These are phyloP conservation scores for Hydrolagus colliei DNA, from an alignment of 2,797 vertebrate species.

Conservation along the genomic window DNA sequence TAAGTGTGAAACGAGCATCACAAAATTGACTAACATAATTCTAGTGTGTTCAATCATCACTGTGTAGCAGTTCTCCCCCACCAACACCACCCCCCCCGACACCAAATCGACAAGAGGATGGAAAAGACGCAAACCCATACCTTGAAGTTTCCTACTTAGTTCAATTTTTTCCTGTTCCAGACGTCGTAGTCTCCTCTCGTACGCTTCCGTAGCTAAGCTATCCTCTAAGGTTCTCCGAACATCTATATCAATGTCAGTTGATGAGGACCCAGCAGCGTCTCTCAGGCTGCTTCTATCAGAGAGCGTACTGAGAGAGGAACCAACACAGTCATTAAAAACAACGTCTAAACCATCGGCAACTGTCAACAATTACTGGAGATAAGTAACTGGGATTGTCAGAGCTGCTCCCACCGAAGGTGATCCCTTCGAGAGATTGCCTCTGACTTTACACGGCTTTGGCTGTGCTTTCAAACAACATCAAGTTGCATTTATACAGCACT, in stretches of 20 bases:
- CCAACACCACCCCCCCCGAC: no score
- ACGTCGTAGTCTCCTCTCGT: constrained; percentile 88
- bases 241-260: constrained; percentile 66
- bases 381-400: neutral
- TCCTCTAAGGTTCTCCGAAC: constrained; percentile 85
- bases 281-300: constrained; percentile 82
- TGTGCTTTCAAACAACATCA: no score
- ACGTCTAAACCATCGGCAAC: neutral
- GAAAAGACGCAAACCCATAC: constrained; percentile 48
- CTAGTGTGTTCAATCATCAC: no score
- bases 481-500: no score
- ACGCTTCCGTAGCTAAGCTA: constrained; percentile 88
- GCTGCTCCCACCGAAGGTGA: no score
- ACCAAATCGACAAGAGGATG: no score
- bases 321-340: neutral
- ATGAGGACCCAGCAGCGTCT: constrained; percentile 56
- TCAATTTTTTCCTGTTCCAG: constrained; percentile 93
- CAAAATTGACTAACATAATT: no score
- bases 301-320: constrained; percentile 60
- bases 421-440: no score
- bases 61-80: no score
- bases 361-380: neutral
- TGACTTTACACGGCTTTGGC: no score
- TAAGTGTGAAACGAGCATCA: no score
- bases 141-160: constrained; percentile 90